Percentiles rank a stretch among this genome's conserved stretches.
Conservation (phyloP, 1,140 invertebrate genomes). For the Macrostomum lignano region DNA sequence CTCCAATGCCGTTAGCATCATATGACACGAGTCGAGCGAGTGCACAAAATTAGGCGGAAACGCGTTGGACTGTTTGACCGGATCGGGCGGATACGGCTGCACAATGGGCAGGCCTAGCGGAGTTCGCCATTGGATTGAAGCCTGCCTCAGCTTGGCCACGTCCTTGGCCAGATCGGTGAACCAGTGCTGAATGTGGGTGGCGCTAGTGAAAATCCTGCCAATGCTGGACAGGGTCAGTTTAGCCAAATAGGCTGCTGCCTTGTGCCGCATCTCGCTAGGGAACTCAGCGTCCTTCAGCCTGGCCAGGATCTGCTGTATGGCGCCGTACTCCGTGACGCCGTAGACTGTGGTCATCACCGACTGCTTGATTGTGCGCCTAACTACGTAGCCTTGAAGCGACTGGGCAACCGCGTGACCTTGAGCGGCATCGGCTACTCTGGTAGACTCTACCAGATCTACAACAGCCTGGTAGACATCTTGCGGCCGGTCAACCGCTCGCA, state of each 20-base stretch:
- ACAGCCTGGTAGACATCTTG: slow-evolving; percentile 67
- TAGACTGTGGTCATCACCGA: slow-evolving; percentile 99
- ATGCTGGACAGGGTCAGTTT: slow-evolving; percentile 59
- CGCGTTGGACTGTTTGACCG: slow-evolving; percentile 74
- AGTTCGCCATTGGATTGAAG: slow-evolving; percentile 72
- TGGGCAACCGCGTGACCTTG: slow-evolving; percentile 42
- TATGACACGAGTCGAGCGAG: slow-evolving; percentile 83
- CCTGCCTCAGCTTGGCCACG: slow-evolving; percentile 39
- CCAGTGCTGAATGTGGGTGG: slow-evolving; percentile 81
- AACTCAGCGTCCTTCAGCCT: slow-evolving; percentile 68
- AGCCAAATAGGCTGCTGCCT: slow-evolving; percentile 52
- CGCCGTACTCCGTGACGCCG: slow-evolving; percentile 78
- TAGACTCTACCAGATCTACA: slow-evolving; percentile 36
- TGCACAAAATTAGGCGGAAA: slow-evolving; percentile 98
- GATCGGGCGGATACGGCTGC: slow-evolving; percentile 64
- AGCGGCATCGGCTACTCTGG: slow-evolving; percentile 40
- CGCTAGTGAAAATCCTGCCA: slow-evolving; percentile 66
- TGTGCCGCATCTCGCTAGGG: slow-evolving; percentile 37
- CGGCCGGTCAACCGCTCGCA: slow-evolving; percentile 42
- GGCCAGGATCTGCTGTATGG: slow-evolving; percentile 56
- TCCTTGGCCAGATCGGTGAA: slow-evolving; percentile 56
- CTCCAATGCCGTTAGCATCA: slow-evolving; percentile 84
- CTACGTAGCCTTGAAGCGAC: slow-evolving; percentile 47
- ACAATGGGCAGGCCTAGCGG: slow-evolving; percentile 70
- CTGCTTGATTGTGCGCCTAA: slow-evolving; percentile 87